Base-by-base conservation (phyloP, 2,113 vertebrate species). In the Sorex araneus region DNA sequence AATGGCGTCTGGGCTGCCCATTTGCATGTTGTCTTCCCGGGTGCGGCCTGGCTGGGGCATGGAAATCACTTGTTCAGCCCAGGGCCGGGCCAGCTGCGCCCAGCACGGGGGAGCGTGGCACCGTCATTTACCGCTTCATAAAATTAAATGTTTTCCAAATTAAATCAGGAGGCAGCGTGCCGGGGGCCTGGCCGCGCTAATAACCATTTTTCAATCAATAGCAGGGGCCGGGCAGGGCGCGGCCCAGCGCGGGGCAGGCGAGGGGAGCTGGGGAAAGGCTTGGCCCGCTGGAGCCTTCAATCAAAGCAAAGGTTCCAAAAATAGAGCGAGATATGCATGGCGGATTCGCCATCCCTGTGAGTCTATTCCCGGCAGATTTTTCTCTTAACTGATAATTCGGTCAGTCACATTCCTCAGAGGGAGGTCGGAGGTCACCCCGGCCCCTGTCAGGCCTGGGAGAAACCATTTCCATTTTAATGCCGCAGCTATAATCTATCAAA, bases 381-480 rank as follows among this genome's bases (percentile, higher is more conserved):
- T 98, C 98, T 98, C 98, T 98, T 98, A 98, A 98, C 98, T 98
- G 98, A 98, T 99, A 98, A 98, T 98, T 98, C 95, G 98, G 98
- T 98, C 98, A 98, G 98, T 98, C 97, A 97, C 98, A 98, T 98
- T 98, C 98, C 98, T 98, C 98, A 97, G 98, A 98, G 97, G 98
- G 98, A 98, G 98, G 98, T 98, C 98, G 98, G 0, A 91, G 99
- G 99, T 99, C 97, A 95, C 94, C 97, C 97, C 93, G 97, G 97
- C 98, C 98, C 98, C 98, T 98, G 98, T 99, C 99, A 98, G 98
- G 98, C 97, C 98, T 98, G 98, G 97, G 98, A 97, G 97, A 98
- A 99, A 98, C 98, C 97, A 99, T 99, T 99, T 99, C 99, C 99
- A 99, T 99, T 99, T 99, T 99, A 99, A 99, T 99, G 99, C 99